Evolutionary conservation across 1,140 invertebrate genomes (phyloP).

Genomic region (Drosophila athabasca): DNA sequence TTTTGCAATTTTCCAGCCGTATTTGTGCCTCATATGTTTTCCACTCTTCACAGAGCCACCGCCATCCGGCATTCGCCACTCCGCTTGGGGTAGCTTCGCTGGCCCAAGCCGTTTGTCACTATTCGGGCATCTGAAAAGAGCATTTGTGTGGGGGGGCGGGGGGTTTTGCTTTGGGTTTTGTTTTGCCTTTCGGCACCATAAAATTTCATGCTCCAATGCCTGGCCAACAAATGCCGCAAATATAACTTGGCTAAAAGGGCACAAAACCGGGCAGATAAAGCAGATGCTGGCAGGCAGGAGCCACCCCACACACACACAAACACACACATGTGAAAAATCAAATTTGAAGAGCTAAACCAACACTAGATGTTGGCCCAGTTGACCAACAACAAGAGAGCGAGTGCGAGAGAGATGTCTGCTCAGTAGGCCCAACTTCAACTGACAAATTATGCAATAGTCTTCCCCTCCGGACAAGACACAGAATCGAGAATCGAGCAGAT

Average conservation of each 20-base stretch:
- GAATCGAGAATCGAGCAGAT: slow-evolving; percentile 11
- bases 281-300: neutral
- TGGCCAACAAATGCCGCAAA: slow-evolving; percentile 73
- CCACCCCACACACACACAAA: slow-evolving; percentile 19
- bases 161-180: slow-evolving; percentile 18
- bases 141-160: slow-evolving; percentile 4
- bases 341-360: slow-evolving; percentile 68
- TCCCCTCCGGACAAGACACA: slow-evolving; percentile 19
- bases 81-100: slow-evolving; percentile 46
- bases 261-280: neutral
- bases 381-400: neutral
- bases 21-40: slow-evolving; percentile 63
- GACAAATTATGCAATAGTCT: slow-evolving; percentile 57
- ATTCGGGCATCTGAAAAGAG: slow-evolving; percentile 11
- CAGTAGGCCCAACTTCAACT: slow-evolving; percentile 47
- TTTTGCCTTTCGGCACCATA: slow-evolving; percentile 67
- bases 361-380: slow-evolving; percentile 53
- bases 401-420: slow-evolving; percentile 16
- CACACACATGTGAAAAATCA: slow-evolving; percentile 54
- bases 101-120: slow-evolving; percentile 19
- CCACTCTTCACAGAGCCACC: neutral
- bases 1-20: slow-evolving; percentile 75
- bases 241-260: slow-evolving; percentile 52
- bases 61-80: no score
- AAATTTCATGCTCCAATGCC: slow-evolving; percentile 76